Evolutionary conservation across 2,888 invertebrate species (phyloP).

Genomic region (Orchestes rusci): DNA sequence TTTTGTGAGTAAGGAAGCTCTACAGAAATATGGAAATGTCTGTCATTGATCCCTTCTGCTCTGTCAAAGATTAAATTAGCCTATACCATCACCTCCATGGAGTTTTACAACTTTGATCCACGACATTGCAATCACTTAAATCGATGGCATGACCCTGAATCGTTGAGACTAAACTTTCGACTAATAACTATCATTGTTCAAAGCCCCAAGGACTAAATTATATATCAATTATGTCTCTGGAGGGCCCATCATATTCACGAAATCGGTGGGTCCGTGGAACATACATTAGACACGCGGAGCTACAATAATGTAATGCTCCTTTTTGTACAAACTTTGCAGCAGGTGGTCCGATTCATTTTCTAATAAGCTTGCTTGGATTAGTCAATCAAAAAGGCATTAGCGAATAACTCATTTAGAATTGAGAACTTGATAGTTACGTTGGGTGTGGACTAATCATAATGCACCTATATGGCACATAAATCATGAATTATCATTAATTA

Average conservation of each 20-base stretch:
- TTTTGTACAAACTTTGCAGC: constrained; percentile 4
- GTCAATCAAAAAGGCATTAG: constrained; percentile 13
- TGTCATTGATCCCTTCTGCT: too few relatives aligned
- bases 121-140: constrained; percentile 15
- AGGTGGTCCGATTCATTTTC: constrained; percentile 12
- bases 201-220: constrained; percentile 38
- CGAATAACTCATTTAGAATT: too few relatives aligned
- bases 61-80: too few relatives aligned
- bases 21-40: too few relatives aligned
- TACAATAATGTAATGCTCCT: too few relatives aligned
- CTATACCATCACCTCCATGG: too few relatives aligned
- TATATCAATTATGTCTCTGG: constrained; percentile 36
- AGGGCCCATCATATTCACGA: constrained; percentile 12
- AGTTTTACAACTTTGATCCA: background rate
- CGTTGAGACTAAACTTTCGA: constrained; percentile 18
- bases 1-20: too few relatives aligned
- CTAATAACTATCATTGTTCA: constrained; percentile 38
- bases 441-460: too few relatives aligned
- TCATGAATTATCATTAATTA: too few relatives aligned
- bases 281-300: constrained; percentile 15
- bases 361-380: constrained; percentile 6
- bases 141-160: too few relatives aligned
- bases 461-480: too few relatives aligned
- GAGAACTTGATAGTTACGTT: too few relatives aligned
- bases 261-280: constrained; percentile 10